Evolutionary conservation across 2,797 vertebrate genomes (phyloP).

Genomic region (Cossypha caffra): DNA sequence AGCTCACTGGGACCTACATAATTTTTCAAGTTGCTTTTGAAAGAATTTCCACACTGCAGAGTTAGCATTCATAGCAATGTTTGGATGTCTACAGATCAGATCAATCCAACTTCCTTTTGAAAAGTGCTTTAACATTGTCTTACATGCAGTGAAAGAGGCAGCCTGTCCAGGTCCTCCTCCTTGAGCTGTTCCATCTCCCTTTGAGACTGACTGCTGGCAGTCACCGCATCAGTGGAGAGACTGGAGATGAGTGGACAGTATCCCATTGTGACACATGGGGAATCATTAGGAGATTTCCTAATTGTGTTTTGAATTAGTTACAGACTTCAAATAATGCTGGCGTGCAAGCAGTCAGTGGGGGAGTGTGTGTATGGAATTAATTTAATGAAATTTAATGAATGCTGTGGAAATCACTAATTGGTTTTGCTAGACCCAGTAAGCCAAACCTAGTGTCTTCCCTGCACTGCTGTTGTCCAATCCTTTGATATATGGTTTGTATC

Average conservation of each 20-base stretch:
- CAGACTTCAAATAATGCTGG: conserved; percentile 14
- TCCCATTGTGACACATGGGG: background rate
- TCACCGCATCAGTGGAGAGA: background rate
- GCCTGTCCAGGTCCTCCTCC: background rate
- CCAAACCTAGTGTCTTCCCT: background rate
- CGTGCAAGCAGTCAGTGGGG: background rate
- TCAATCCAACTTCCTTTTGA: background rate
- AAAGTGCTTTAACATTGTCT: background rate
- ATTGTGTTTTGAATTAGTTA: conserved; percentile 31
- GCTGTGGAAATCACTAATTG: conserved; percentile 30
- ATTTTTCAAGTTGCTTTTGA: conserved; percentile 2
- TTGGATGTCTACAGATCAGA: background rate
- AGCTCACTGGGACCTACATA: background rate
- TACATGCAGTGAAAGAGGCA: background rate
- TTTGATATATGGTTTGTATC: background rate
- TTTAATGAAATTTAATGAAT: conserved; percentile 18
- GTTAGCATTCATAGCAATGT: background rate
- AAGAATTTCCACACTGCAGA: background rate
- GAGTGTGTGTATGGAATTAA: background rate
- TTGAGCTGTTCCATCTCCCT: background rate
- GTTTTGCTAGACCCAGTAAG: background rate
- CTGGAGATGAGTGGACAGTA: background rate
- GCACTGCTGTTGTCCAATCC: background rate
- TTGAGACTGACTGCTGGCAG: conserved; percentile 2
- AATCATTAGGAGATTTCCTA: conserved; percentile 36